Percentiles rank a stretch among this genome's conserved stretches.
phyloP scores from a whole-genome alignment of 2,888 invertebrate genomes.

The Rosalia funebris region DNA sequence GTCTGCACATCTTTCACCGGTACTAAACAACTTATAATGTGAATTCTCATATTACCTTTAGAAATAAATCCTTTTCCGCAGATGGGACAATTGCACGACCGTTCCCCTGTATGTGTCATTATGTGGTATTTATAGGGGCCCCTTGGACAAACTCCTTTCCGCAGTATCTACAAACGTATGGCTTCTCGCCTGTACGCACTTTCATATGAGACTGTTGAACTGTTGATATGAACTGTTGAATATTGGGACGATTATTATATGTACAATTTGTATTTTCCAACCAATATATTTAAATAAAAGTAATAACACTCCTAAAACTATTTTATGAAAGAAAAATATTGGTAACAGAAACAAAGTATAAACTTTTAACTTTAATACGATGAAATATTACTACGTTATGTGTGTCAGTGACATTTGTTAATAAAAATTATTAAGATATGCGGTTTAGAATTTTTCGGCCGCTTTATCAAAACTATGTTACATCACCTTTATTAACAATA shows the following conservation, averaged over 20 bases:
- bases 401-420: no score
- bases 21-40: conserved; percentile 51
- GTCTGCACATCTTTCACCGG: conserved; percentile 23
- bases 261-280: conserved; percentile 46
- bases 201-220: conserved; percentile 55
- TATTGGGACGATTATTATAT: conserved; percentile 49
- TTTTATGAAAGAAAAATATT: conserved; percentile 48
- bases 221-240: conserved; percentile 55
- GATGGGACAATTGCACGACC: conserved; percentile 64
- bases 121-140: conserved; percentile 51
- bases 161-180: conserved; percentile 49
- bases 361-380: no score
- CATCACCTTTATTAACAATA: no score
- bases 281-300: conserved; percentile 55
- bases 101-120: conserved; percentile 62
- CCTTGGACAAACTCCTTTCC: conserved; percentile 45
- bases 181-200: conserved; percentile 53
- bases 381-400: no score
- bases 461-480: no score
- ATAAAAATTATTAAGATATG: no score
- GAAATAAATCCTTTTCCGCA: conserved; percentile 42
- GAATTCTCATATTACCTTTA: conserved; percentile 45
- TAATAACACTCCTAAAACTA: conserved; percentile 62
- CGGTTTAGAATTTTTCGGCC: no score
- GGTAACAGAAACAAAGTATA: no score